phyloP scores from a whole-genome alignment of 2,113 vertebrate species.

The Peromyscus maniculatus region DNA sequence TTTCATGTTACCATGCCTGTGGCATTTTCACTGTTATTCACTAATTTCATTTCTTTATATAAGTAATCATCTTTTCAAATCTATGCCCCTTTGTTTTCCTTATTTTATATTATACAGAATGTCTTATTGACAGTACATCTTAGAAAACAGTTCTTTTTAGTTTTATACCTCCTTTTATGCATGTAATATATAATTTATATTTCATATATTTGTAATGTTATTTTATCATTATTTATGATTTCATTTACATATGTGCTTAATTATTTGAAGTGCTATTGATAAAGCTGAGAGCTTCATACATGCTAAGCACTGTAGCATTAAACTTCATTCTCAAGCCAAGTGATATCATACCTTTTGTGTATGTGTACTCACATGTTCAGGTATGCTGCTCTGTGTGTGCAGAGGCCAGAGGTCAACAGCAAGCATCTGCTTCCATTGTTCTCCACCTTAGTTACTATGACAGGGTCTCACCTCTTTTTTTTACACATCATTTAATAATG shows the following conservation, averaged over 20 bases:
- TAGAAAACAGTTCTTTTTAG: not conserved
- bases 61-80: constrained; percentile 44
- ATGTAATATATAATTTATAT: not conserved
- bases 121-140: not conserved
- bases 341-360: not conserved
- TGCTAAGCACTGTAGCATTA: not conserved
- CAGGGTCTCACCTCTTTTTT: not conserved
- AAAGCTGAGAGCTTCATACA: not conserved
- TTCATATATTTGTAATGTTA: not conserved
- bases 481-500: constrained; percentile 29
- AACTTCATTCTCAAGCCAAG: not conserved
- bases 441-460: not conserved
- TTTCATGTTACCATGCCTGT: not conserved
- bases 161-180: not conserved
- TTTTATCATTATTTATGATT: not conserved
- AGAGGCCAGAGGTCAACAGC: not conserved
- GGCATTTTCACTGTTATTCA: not conserved
- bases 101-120: constrained; percentile 1
- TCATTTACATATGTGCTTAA: not conserved
- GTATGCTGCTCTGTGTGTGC: not conserved
- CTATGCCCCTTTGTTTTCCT: constrained; percentile 8
- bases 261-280: not conserved
- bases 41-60: constrained; percentile 24
- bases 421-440: not conserved
- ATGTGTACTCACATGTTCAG: not conserved